These are phyloP conservation scores for Bradypodion pumilum DNA, from an alignment of 2,797 vertebrate species.

Conservation along the genomic window DNA sequence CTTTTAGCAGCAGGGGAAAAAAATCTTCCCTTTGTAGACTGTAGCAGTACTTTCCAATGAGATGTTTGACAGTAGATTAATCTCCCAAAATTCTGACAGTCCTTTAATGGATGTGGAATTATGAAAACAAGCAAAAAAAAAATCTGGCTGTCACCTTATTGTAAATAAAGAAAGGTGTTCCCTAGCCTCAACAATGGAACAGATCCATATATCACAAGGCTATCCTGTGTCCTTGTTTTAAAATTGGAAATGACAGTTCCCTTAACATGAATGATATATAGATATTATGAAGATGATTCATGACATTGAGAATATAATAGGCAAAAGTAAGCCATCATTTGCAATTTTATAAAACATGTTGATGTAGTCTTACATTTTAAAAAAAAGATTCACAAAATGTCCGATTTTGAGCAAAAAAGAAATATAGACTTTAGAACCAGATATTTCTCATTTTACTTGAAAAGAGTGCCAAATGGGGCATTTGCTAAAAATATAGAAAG, in stretches of 20 bases:
- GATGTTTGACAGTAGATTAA: not conserved
- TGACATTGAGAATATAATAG: constrained; percentile 4
- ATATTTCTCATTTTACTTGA: not conserved
- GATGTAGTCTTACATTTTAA: not conserved
- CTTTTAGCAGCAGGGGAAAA: not conserved
- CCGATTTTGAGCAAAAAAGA: not conserved
- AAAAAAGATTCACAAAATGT: not conserved
- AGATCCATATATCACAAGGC: constrained; percentile 5
- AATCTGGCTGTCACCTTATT: not conserved
- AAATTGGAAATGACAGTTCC: constrained; percentile 5
- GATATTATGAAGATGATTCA: not conserved
- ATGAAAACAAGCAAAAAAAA: constrained; percentile 3
- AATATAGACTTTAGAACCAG: not conserved
- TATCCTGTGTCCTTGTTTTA: constrained; percentile 11
- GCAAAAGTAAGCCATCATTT: constrained; percentile 10
- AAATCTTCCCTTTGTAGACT: not conserved
- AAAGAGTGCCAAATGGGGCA: not conserved
- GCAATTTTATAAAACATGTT: not conserved
- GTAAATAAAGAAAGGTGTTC: not conserved
- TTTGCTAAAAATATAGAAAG: not conserved
- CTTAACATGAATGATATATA: constrained; percentile 13
- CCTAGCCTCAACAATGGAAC: not conserved
- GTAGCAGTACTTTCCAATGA: not conserved
- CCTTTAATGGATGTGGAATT: not conserved
- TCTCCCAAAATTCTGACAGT: not conserved